These are phyloP conservation scores for Sphaerodactylus townsendi DNA, from an alignment of 2,113 vertebrate species.

Conservation along the genomic window DNA sequence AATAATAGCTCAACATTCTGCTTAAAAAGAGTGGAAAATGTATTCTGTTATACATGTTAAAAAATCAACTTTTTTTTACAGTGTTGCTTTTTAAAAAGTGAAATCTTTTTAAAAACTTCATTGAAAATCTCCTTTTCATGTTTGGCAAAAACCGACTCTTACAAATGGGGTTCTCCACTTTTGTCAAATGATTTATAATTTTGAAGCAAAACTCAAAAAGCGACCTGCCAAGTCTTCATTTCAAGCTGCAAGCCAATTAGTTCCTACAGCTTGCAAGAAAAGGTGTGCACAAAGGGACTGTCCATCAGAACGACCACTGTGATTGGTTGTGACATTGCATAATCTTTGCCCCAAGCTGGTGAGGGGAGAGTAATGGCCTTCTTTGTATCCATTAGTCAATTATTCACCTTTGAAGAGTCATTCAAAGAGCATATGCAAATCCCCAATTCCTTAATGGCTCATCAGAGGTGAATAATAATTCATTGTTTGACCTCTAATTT, in stretches of 20 bases:
- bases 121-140: not conserved
- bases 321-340: not conserved
- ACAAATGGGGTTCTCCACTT: not conserved
- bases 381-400: not conserved
- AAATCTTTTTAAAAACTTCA: not conserved
- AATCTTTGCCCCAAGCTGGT: not conserved
- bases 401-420: not conserved
- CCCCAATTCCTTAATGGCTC: not conserved
- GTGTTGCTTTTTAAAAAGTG: not conserved
- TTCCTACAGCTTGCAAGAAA: conserved; percentile 11
- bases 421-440: conserved; percentile 13
- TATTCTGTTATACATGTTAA: not conserved
- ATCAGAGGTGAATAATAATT: conserved; percentile 3
- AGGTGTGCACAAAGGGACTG: not conserved
- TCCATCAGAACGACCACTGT: not conserved
- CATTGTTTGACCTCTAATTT: conserved; percentile 1
- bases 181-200: not conserved
- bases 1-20: not conserved
- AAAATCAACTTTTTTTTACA: not conserved
- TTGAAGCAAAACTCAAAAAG: not conserved
- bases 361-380: not conserved
- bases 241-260: not conserved
- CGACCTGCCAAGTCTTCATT: not conserved
- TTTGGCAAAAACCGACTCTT: not conserved
- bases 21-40: not conserved